Base-by-base conservation (phyloP, 2,113 vertebrate species). In the Brachyhypopomus gauderio region DNA sequence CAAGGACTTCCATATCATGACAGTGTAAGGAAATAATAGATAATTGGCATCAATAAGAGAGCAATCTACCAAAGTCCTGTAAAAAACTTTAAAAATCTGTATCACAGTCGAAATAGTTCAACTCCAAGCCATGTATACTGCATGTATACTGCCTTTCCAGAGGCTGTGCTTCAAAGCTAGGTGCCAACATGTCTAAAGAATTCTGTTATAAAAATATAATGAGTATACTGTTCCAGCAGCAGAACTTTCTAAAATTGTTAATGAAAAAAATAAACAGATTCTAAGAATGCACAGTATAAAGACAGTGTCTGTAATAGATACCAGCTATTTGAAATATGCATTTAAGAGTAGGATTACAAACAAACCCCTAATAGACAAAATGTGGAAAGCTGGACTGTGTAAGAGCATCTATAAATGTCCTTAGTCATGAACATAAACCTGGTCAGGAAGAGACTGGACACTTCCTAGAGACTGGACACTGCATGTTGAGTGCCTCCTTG, bases 211-310 rank as follows among this genome's bases (percentile, higher is more conserved):
- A 94, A 93, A 94, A 95, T 93, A 93, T 89, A 92, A 93, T 89
- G 93, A 94, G 93, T 95, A 96, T 94, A 98, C 97, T 98, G 97
- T 95, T 94, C 97, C 97, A 98, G 97, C 97, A 99, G 97, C 96
- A 94, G 95, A 93, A 95, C 93, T 94, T 95, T 93, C 94, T 95
- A 95, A 92, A 93, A 90, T 92, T 90, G 94, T 95, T 94, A 95
- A 91, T 94, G 94, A 95, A 95, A 94, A 92, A 95, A 94, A 92
- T 90, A 93, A 95, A 95, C 95, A 94, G 94, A 92, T 92, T 96
- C 93, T 93, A 92, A 94, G 93, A 90, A 94, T 93, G 93, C 94
- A 92, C 93, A 93, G 93, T 92, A 93, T 94, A 95, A 94, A 92
- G 88, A 90, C 75, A 94, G 92, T 90, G 93, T 94, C 91, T 96